Base-by-base conservation (phyloP, 2,113 vertebrate genomes). In the Pseudorhombus dupliciocellatus region DNA sequence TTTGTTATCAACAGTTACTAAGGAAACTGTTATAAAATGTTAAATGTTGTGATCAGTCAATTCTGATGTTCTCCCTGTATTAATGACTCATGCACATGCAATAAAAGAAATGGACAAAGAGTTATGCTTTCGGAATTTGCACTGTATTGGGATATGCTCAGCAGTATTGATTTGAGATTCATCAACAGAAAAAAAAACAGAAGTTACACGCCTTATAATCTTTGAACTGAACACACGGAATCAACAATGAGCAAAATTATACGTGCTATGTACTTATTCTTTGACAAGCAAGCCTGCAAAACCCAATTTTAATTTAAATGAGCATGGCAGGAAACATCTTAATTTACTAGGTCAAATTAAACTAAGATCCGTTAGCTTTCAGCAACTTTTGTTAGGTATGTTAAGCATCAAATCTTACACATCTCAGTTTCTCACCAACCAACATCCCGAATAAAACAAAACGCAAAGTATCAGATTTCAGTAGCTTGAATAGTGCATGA, bases 401-500 rank as follows among this genome's bases (percentile, higher is more conserved):
- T 88, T 89, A 89, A 86, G 83, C 75, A 86, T 73, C 68, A 88
- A 87, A 70, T 89, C 68, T 70, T 67, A 69, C 70, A 65, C 30
- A 81, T 83, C 78, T 79, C 63, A 70, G 70, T 75, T 70, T 74
- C 50, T 84, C 81, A 87, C 73, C 82, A 85, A 81, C 87, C 88
- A 85, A 87, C 64, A 80, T 74, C 85, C 87, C 84, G 48, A 77
- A 80, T 62, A 80, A 86, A 84, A 83, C 44, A 81, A 75, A 75
- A 83, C 61, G 86, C 56, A 66, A 83, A 80, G 89, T 78, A 89
- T 81, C 81, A 75, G 84, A 85, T 89, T 93, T 92, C 94, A 96
- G 93, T 96, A 97, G 95, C 94, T 94, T 94, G 93, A 94, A 93
- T 94, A 93, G 92, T 94, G 94, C 93, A 93, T 92, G 92, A 94